Base-by-base conservation (phyloP, 2,888 invertebrate genomes). In the Lamproptera curius region DNA sequence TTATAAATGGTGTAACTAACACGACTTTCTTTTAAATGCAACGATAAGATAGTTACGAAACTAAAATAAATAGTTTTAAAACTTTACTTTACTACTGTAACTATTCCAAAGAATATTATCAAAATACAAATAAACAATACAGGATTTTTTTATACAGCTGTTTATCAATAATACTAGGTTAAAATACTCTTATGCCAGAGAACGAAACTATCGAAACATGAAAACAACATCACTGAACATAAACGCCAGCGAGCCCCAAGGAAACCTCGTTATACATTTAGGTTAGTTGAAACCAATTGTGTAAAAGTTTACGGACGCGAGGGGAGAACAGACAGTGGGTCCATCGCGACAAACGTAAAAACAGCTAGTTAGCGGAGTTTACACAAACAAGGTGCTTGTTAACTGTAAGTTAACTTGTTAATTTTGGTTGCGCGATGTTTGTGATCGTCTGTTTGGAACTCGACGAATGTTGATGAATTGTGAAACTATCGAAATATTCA, bases 371-470 rank as follows among this genome's bases (percentile, higher is more conserved):
- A 81, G 73, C 51, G 55, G 66, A 82, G 76, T 79, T 81, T 79
- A 82, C 78, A 77, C 77, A 78, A 76, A 76, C 78, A 74, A 55
- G 51, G 59, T 58, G 73, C 74, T 82, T 76, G 81, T 79, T 83
- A 81, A 82, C 78, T 76, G 77, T 79, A 78, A 82, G 67, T 73
- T 75, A 70, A 75, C 78, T 83, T 78, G 83, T 82, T 85, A 77
- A 80, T 80, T 82, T 77, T 73, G 76, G 76, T 77, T 62, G 68
- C 58, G 53, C 61, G 67, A 61, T 68, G 70, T 75, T 76, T 75
- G 76, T 76, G 76, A 78, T n/a, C n/a, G n/a, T n/a, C n/a, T n/a
- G n/a, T n/a, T n/a, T n/a, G n/a, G n/a, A n/a, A n/a, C n/a, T n/a
- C n/a, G n/a, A n/a, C n/a, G n/a, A n/a, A n/a, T n/a, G n/a, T n/a